A percentile compares a stretch with the other conserved stretches of the same genome.
Evolutionary conservation across 2,113 vertebrate species (phyloP).

Genomic region (Pungitius pungitius): DNA sequence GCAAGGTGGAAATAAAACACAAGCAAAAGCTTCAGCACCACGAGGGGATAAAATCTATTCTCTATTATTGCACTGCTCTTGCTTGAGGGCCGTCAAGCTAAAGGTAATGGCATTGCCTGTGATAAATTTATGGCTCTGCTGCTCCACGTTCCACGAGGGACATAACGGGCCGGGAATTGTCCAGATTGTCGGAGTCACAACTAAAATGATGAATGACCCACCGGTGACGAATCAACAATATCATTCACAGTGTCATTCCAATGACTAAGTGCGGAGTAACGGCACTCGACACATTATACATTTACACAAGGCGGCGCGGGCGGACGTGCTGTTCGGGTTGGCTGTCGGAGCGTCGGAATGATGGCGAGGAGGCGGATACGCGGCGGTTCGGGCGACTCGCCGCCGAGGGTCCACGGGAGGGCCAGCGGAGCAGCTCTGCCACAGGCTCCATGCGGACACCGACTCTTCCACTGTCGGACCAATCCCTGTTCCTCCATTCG

Average conservation of each 20-base stretch:
- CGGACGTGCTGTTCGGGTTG: background rate
- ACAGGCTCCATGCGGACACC: background rate
- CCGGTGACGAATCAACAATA: constrained; percentile 67
- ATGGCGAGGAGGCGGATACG: background rate
- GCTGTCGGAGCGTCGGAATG: constrained; percentile 22
- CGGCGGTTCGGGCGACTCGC: background rate
- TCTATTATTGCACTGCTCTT: constrained; percentile 76
- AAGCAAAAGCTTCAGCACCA: constrained; percentile 63
- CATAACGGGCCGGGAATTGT: constrained; percentile 62
- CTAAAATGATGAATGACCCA: constrained; percentile 71
- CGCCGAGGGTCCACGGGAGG: constrained; percentile 35
- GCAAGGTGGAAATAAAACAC: constrained; percentile 76
- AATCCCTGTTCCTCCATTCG: constrained; percentile 41
- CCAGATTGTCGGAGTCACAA: constrained; percentile 70
- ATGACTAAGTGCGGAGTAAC: constrained; percentile 62
- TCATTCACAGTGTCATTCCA: constrained; percentile 65
- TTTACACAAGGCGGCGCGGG: constrained; percentile 46
- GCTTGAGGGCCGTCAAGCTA: constrained; percentile 76
- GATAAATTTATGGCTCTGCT: constrained; percentile 75
- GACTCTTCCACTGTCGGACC: background rate
- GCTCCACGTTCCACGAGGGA: constrained; percentile 66
- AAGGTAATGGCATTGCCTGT: constrained; percentile 77
- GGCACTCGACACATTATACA: constrained; percentile 30
- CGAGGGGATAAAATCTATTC: constrained; percentile 81
- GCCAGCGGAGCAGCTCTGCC: too few relatives aligned